These are phyloP conservation scores for Muscicapa striata DNA, from an alignment of 2,797 vertebrate genomes.

Conservation along the genomic window DNA sequence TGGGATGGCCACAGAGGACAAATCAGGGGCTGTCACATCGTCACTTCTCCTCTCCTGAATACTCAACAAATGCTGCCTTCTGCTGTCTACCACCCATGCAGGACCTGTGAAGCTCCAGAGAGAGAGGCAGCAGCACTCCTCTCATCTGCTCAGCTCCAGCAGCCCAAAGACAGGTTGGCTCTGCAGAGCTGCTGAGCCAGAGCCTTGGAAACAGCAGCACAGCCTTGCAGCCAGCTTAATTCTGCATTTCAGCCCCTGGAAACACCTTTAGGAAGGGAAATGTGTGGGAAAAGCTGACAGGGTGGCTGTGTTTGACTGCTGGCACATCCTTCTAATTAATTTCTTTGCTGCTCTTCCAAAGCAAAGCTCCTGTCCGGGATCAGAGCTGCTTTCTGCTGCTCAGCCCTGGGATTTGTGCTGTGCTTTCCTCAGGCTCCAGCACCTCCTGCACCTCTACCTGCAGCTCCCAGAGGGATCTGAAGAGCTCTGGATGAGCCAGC, in stretches of 20 bases:
- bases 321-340: slow-evolving; percentile 24
- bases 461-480: background rate
- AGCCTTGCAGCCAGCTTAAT: background rate
- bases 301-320: slow-evolving; percentile 1
- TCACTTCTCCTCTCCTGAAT: background rate
- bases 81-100: background rate
- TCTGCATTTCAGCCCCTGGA: background rate
- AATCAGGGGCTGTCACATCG: background rate
- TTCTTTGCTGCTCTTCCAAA: slow-evolving; percentile 33
- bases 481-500: background rate
- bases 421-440: background rate
- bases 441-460: background rate
- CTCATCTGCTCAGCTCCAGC: background rate
- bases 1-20: background rate
- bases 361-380: background rate
- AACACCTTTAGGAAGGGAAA: background rate
- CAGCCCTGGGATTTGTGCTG: background rate
- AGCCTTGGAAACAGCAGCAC: background rate
- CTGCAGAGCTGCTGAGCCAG: background rate
- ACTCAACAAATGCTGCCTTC: slow-evolving; percentile 3
- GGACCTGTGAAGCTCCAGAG: background rate
- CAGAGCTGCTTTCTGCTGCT: background rate
- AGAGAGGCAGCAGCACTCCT: background rate
- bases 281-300: background rate
- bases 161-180: background rate